Base-by-base conservation (phyloP, 1,140 invertebrate species). In the Bacillus rossius region DNA sequence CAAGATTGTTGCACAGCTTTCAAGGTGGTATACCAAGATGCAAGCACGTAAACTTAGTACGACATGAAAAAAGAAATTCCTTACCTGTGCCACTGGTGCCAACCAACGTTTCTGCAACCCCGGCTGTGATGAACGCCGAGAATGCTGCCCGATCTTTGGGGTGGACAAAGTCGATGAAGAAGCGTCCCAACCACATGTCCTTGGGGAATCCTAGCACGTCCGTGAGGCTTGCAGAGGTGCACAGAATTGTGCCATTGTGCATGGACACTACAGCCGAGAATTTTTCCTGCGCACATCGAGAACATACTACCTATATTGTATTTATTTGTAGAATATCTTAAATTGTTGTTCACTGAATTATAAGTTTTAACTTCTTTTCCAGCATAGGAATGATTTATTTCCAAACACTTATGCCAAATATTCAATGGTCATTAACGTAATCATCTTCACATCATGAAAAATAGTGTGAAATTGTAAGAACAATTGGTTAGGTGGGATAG, bases 81-180 rank as follows among this genome's bases (percentile, higher is more conserved):
- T 34, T 25, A 57, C 55, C 55, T 57, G 34, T 50, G n/a, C 17
- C 17, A 14, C 29, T 16, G 17, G 14, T 22, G n/a, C 41, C 16
- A 8, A 38, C 19, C n/a, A 57, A 22, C 13, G 55, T 34, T 7
- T 25, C 14, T 8, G 41, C 72, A n/a, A 73, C 64, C n/a, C 73
- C 74, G 26, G 73, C 75, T 2, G 81, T 80, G 50, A 87, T 79
- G 59, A 83, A 80, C 57, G 79, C 81, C 7, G 81, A 77, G 57
- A 88, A 81, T 10, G 80, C 77, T 10, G 74, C 71, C 22, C 81
- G 79, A 68, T 92, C 91, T 71, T 85, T 88, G 0, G 85, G 82
- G 73, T 92, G 88, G 1, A 94, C 77, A 66, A 92, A 93, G 66
- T 94, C 89, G 51, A 92, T 88, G 65, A 95, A 91, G 2, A 87